phyloP scores from a whole-genome alignment of 2,113 vertebrate genomes.

The Elachura formosa region DNA sequence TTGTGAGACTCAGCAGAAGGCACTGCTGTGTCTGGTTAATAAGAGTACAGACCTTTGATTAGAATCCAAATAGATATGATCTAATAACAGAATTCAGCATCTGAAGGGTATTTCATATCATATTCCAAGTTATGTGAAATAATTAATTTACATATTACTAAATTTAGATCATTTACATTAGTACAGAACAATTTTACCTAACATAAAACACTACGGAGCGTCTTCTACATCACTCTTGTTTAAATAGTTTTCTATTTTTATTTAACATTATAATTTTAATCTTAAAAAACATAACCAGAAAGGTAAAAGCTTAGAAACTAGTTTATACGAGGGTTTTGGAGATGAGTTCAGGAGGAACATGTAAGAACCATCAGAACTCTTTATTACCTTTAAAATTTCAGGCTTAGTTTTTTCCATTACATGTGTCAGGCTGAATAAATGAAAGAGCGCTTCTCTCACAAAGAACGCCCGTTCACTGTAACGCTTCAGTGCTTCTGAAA shows the following conservation, averaged over 20 bases:
- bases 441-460: constrained; percentile 95
- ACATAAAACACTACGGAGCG: neutral
- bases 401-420: constrained; percentile 95
- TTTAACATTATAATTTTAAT: neutral
- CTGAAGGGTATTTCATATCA: neutral
- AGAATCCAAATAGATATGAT: neutral
- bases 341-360: neutral
- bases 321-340: neutral
- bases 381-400: constrained; percentile 92
- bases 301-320: neutral
- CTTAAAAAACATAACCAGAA: neutral
- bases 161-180: neutral
- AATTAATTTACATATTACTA: neutral
- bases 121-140: neutral
- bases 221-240: neutral
- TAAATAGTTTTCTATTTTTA: neutral
- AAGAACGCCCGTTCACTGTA: constrained; percentile 97
- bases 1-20: neutral
- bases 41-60: neutral
- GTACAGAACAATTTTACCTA: neutral
- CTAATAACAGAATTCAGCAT: neutral
- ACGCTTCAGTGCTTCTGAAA: constrained; percentile 91
- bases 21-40: neutral
- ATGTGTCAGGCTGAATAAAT: constrained; percentile 95
- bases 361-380: neutral